Conservation (phyloP, 2,888 invertebrate species). For the Cheilosia pagana region DNA sequence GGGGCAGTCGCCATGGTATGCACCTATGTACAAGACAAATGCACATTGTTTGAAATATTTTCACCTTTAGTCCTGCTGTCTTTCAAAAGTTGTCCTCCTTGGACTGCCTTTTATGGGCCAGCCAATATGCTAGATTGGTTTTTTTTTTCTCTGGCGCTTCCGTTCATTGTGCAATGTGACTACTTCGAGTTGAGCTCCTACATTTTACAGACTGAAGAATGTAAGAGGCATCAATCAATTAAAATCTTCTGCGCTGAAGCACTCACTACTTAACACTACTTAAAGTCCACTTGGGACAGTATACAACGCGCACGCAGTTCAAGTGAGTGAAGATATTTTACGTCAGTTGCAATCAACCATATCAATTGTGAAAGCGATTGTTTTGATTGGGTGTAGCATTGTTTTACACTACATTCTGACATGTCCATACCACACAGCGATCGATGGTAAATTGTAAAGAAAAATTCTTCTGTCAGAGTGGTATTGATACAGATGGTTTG, state of each 20-base stretch:
- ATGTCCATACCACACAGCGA: not conserved
- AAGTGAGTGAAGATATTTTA: constrained; percentile 35
- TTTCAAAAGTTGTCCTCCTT: not conserved
- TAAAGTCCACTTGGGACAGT: constrained; percentile 41
- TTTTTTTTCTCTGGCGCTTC: not conserved
- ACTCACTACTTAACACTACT: constrained; percentile 55
- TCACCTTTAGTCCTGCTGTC: not conserved
- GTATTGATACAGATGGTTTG: constrained; percentile 30
- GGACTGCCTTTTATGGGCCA: not conserved
- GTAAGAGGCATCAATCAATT: constrained; percentile 58
- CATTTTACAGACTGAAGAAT: constrained; percentile 27
- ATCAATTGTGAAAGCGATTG: constrained; percentile 21
- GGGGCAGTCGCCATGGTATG: not conserved
- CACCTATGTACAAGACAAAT: constrained; percentile 1
- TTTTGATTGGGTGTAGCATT: constrained; percentile 41
- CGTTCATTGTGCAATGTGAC: not conserved
- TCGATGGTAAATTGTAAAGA: constrained; percentile 3
- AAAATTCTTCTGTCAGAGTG: not conserved
- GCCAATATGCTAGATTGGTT: not conserved
- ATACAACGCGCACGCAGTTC: constrained; percentile 33
- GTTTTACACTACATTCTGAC: constrained; percentile 6
- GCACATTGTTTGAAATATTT: constrained; percentile 23
- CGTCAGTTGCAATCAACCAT: constrained; percentile 24
- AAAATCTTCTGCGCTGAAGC: constrained; percentile 40
- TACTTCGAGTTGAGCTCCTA: not conserved